Percentiles rank a stretch among this genome's conserved stretches.
Conservation (phyloP, 1,140 invertebrate species). For the Sesamia nonagrioides region DNA sequence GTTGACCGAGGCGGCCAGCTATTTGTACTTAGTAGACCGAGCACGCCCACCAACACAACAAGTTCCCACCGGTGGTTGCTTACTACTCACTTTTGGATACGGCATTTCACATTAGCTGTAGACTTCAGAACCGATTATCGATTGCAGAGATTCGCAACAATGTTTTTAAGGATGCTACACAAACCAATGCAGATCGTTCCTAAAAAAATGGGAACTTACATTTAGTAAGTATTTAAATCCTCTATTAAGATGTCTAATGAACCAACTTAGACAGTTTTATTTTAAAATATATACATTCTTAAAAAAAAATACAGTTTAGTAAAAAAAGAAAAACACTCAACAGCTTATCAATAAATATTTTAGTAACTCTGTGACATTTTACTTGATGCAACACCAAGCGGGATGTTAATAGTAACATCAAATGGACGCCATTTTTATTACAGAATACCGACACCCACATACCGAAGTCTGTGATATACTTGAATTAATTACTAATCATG, state of each 20-base stretch:
- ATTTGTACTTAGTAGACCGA: conserved; percentile 71
- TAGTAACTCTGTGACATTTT: conserved; percentile 56
- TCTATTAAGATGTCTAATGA: too few species aligned
- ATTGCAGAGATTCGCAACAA: too few species aligned
- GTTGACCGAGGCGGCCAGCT: conserved; percentile 55
- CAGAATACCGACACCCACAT: conserved; percentile 69
- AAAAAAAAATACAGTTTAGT: too few species aligned
- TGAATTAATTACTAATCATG: conserved; percentile 67
- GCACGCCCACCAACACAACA: conserved; percentile 61
- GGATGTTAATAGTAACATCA: conserved; percentile 69
- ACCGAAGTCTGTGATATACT: conserved; percentile 59
- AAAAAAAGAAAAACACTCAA: too few species aligned
- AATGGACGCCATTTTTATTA: conserved; percentile 76
- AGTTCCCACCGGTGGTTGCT: background rate
- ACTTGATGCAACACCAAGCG: conserved; percentile 67
- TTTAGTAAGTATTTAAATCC: too few species aligned
- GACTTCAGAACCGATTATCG: background rate
- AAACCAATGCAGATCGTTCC: too few species aligned
- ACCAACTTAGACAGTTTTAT: too few species aligned
- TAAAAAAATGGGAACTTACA: too few species aligned
- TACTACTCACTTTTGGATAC: conserved; percentile 37
- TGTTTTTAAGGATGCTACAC: too few species aligned
- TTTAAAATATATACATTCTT: too few species aligned
- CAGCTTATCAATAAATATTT: background rate
- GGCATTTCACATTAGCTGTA: conserved; percentile 10